Conservation (phyloP, 2,888 invertebrate species). For the Nomada hirtipes region DNA sequence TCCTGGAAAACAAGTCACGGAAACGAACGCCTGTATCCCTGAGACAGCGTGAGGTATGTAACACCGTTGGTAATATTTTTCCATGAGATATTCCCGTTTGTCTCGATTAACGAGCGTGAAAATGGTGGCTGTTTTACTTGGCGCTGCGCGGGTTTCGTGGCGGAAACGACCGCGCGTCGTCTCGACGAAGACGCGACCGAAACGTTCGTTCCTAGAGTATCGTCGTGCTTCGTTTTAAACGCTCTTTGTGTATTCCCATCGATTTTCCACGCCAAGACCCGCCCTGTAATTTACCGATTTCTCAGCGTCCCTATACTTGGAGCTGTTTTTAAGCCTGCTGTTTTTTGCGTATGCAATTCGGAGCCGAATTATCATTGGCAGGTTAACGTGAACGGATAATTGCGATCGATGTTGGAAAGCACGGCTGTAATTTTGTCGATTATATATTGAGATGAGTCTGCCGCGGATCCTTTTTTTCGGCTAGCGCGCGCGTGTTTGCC, state of each 20-base stretch:
- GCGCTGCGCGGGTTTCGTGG: slow-evolving; percentile 13
- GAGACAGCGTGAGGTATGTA: slow-evolving; percentile 52
- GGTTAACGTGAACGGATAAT: not conserved
- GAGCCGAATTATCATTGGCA: not conserved
- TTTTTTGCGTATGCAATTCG: not conserved
- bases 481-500: slow-evolving; percentile 47
- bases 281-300: slow-evolving; percentile 65
- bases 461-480: slow-evolving; percentile 39
- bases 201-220: slow-evolving; percentile 16
- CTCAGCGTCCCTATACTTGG: slow-evolving; percentile 19
- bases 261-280: slow-evolving; percentile 74
- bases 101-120: slow-evolving; percentile 7
- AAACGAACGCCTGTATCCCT: slow-evolving; percentile 27
- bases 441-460: slow-evolving; percentile 12
- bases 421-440: not conserved
- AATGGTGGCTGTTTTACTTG: slow-evolving; percentile 30
- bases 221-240: slow-evolving; percentile 41
- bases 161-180: slow-evolving; percentile 20
- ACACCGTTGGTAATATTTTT: not conserved
- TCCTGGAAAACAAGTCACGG: slow-evolving; percentile 56
- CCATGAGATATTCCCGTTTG: not conserved
- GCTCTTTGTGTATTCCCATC: slow-evolving; percentile 68
- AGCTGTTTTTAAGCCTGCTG: too few species aligned
- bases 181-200: slow-evolving; percentile 31
- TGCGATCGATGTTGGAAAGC: not conserved